Base-by-base conservation (phyloP, 2,888 invertebrate species). In the Acronicta alni region DNA sequence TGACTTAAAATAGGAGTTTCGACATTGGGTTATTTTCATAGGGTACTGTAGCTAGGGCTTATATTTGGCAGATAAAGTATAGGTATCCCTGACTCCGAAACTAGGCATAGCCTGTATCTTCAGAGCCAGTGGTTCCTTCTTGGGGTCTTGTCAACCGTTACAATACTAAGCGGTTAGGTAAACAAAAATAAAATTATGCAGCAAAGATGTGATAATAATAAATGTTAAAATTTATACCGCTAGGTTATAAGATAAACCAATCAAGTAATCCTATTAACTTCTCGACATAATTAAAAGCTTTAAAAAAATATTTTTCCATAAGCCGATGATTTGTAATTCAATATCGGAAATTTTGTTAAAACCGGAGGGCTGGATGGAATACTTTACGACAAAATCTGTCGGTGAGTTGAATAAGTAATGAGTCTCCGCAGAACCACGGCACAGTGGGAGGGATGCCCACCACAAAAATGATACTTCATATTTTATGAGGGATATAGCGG, bases 341-440 rank as follows among this genome's bases (percentile, higher is more conserved):
- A 61, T 74, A 52, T 61, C n/a, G 48, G 44, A 47, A 23, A 53
- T 45, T 61, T 64, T 58, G 54, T 48, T 46, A 59, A 56, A 71
- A 71, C 45, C 32, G 12, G 43, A 41, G 38, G n/a, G 1, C 23
- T 35, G 45, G n/a, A 42, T 39, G 12, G 62, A 63, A 62, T 56
- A 65, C 48, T 26, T 69, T 60, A 65, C 41, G 38, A 59, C 44
- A 43, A 44, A 66, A 60, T 74, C 53, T 70, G 53, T 67, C 57
- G 52, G 62, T 23, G 56, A 54, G 17, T 46, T 49, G 67, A 77
- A 77, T 77, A 63, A 55, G 35, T 61, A 48, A 74, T 66, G 58
- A 44, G 43, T 5, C 12, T 38, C 46, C 37, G 16, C 17, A 42
- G 42, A 48, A 43, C 52, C 56, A 49, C 67, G 23, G 18, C 41